Base-by-base conservation (phyloP, 2,888 invertebrate genomes). In the Cephus pygmeus region DNA sequence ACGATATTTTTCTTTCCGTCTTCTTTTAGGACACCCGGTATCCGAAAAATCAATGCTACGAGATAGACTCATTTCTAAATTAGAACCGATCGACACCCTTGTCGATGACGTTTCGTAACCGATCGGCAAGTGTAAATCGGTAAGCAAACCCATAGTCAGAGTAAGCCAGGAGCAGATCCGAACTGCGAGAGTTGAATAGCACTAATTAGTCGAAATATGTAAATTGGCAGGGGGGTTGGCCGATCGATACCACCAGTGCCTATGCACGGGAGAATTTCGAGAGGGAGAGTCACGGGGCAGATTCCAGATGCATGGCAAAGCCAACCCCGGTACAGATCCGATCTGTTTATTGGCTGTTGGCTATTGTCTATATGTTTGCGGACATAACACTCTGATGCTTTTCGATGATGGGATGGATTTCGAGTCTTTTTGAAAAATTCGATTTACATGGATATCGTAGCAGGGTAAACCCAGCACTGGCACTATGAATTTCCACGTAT, bases 171-270 rank as follows among this genome's bases (percentile, higher is more conserved):
- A 80, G 69, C 79, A 77, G 80, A 77, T 79, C 76, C 76, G 79
- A 76, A 35, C 80, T 73, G 79, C 76, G 40, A 76, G 79, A 80
- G 79, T 85, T 87, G 86, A 88, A 87, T 89, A 86, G 87, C 88
- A 87, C 88, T 89, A 88, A 89, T 88, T 89, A 89, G 87, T 84
- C 84, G 85, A 86, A 85, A 87, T 87, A 88, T 86, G 87, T 87
- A 87, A 88, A 88, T 82, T 81, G 81, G 79, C 77, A 81, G 12
- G 81, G 82, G 83, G 83, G 86, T 83, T 84, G 83, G 81, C 79
- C 83, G 85, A 86, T 87, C 87, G 87, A 88, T 86, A 73, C 31
- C 31, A 9, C 15, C 69, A 69, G 71, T 69, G 80, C 80, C 79
- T 76, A 75, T 77, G 78, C 78, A 80, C 75, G 79, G 35, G 75